Evolutionary conservation across 2,797 vertebrate species (phyloP), one percentile per base, ranked within the genome.

Genomic region (Sebastolobus altivelis): DNA sequence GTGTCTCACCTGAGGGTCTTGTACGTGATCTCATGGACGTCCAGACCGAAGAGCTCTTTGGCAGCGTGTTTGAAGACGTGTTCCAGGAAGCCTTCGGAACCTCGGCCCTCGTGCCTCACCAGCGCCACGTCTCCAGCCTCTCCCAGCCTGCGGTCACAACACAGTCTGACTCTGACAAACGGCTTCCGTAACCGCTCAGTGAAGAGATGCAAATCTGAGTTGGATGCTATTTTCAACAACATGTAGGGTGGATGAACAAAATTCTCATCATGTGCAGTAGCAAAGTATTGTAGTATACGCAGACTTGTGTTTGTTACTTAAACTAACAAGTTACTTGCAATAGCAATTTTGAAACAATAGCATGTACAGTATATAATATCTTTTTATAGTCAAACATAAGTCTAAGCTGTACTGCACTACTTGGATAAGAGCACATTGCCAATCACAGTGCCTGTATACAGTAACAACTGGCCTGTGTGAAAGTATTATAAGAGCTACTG

Each of bases 21-120:
- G 89, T 98, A 99, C 9, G 97, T 96, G 85, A 99, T 95, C 86
- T 98, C 97, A 5, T 97, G 94, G 68, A 99, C 96, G 3, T 99
- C 97, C 82, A 97, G 78, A 1, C 95, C 96, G 83, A 99, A 99
- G 22, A 99, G 95, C 80, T 99, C 98, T 88, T 97, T 98, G 62
- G 98, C 98, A 5, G 98, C 97, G 3, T 99, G 95, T 84, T 97
- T 97, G 91, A 99, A 99, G 77, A 99, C 90, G 62, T 99, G 97
- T 14, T 97, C 98, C 84, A 99, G 95, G 82, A 98, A 97, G 35
- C 98, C 98, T 46, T 98, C 98, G 0, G 98, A 97, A 20, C 96
- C 95, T 71, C 94, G 94, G 12, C 97, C 97, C 1, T 98, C 97
- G 0, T 98, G 97, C 43, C 97, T 95, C 63, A 92, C 84, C 71